phyloP scores from a whole-genome alignment of 1,140 invertebrate genomes.

The Hyles vespertilio region DNA sequence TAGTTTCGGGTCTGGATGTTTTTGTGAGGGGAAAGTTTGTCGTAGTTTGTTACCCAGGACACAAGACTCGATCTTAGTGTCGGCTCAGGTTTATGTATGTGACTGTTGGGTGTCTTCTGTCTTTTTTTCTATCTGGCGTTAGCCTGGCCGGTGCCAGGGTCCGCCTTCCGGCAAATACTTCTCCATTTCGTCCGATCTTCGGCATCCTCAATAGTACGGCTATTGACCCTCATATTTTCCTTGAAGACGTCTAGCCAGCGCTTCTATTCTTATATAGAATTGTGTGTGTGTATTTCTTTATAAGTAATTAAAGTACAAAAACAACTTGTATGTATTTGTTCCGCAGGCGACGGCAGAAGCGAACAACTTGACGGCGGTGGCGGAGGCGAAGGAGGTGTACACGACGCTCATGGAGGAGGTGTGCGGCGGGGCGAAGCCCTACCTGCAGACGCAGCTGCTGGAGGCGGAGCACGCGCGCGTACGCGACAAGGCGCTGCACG shows the following conservation, averaged over 20 bases:
- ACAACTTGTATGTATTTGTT: neutral
- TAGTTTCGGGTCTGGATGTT: neutral
- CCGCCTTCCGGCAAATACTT: too few relatives aligned
- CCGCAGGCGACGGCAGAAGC: conserved; percentile 95
- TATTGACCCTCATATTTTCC: too few relatives aligned
- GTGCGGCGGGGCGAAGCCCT: conserved; percentile 92
- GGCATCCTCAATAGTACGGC: too few relatives aligned
- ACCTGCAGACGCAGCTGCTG: conserved; percentile 86
- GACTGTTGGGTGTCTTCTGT: neutral
- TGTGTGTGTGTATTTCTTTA: too few relatives aligned
- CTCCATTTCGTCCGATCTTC: too few relatives aligned
- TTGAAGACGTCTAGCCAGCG: too few relatives aligned
- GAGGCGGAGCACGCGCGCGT: conserved; percentile 87
- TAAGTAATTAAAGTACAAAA: neutral
- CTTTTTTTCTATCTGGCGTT: too few relatives aligned
- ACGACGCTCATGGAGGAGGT: conserved; percentile 90
- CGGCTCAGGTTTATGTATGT: too few relatives aligned
- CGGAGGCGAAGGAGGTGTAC: conserved; percentile 94
- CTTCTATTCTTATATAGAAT: too few relatives aligned
- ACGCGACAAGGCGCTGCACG: conserved; percentile 77
- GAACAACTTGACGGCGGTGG: conserved; percentile 96
- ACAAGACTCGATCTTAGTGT: too few relatives aligned
- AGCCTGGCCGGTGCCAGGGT: too few relatives aligned
- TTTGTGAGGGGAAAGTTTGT: neutral
- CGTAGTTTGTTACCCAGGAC: neutral